phyloP scores from a whole-genome alignment of 1,140 invertebrate species.

The Caenorhabditis latens region DNA sequence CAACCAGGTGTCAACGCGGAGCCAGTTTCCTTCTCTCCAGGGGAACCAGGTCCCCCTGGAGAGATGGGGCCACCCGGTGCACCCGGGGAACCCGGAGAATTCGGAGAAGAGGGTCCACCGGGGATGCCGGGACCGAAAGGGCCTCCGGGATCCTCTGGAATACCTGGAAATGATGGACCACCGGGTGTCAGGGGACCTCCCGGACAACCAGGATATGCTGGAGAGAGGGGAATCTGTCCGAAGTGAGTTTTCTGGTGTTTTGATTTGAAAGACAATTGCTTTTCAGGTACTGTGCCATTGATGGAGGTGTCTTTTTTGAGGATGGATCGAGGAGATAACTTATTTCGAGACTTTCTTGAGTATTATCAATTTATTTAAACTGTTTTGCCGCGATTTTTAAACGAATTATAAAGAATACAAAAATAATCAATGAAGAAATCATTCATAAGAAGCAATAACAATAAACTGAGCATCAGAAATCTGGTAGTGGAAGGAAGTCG shows the following conservation, averaged over 20 bases:
- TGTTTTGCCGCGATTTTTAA: too few species aligned
- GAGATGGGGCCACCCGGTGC: background rate
- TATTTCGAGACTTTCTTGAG: too few species aligned
- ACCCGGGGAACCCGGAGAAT: background rate
- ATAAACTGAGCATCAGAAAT: too few species aligned
- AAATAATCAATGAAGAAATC: too few species aligned
- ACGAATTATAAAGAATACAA: too few species aligned
- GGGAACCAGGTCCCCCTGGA: conserved; percentile 14
- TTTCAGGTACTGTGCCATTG: conserved; percentile 11
- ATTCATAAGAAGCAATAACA: too few species aligned
- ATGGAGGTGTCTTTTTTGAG: conserved; percentile 38
- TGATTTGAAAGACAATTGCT: too few species aligned
- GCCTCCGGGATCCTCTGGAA: conserved; percentile 13
- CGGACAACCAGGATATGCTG: background rate
- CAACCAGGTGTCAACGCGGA: conserved; percentile 13
- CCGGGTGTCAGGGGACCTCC: background rate
- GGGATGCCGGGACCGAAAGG: conserved; percentile 14
- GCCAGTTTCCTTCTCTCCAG: background rate
- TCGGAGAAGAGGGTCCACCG: conserved; percentile 4
- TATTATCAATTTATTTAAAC: too few species aligned
- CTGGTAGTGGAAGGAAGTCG: too few species aligned
- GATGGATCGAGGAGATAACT: conserved; percentile 34
- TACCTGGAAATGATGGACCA: conserved; percentile 26
- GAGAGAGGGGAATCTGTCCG: conserved; percentile 33
- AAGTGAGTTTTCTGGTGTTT: background rate